phyloP scores from a whole-genome alignment of 37 sponge, comb jelly and placozoan genomes.

The Lycopodina hypogea region DNA sequence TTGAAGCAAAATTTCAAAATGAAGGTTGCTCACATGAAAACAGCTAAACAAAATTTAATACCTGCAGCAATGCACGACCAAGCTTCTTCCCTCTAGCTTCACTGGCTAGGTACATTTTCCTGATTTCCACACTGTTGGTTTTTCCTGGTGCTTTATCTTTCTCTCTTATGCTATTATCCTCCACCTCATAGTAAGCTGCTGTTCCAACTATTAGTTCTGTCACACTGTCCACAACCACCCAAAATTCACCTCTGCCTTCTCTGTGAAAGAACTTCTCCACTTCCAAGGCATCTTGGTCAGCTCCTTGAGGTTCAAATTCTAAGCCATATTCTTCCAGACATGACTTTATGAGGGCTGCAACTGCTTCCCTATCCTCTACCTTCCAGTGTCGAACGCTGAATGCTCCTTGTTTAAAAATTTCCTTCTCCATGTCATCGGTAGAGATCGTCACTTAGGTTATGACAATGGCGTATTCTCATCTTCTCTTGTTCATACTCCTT shows the following conservation, averaged over 20 bases:
- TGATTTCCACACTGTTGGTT: slow-evolving; percentile 35
- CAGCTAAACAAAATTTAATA: not conserved
- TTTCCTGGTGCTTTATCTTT: too few relatives aligned
- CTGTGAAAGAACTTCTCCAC: slow-evolving; percentile 49
- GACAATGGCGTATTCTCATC: not conserved
- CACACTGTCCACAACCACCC: slow-evolving; percentile 31
- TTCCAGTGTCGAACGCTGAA: slow-evolving; percentile 36
- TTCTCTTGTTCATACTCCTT: not conserved
- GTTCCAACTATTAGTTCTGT: slow-evolving; percentile 37
- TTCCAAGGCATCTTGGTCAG: slow-evolving; percentile 29
- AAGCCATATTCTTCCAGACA: slow-evolving; percentile 51
- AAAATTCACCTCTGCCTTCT: slow-evolving; percentile 44
- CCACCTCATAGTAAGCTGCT: slow-evolving; percentile 40
- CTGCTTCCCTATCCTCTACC: slow-evolving; percentile 35
- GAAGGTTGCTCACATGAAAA: not conserved
- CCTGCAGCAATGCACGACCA: slow-evolving; percentile 37
- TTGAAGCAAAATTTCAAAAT: not conserved
- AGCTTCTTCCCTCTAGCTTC: slow-evolving; percentile 61
- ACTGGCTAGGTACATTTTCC: slow-evolving; percentile 61
- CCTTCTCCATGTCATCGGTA: slow-evolving; percentile 8
- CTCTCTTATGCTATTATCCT: not conserved
- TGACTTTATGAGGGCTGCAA: slow-evolving; percentile 7
- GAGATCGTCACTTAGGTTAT: not conserved
- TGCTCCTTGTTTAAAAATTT: not conserved
- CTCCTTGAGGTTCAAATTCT: slow-evolving; percentile 43